Conservation (phyloP, 2,113 vertebrate species). For the Misgurnus mizolepis region DNA sequence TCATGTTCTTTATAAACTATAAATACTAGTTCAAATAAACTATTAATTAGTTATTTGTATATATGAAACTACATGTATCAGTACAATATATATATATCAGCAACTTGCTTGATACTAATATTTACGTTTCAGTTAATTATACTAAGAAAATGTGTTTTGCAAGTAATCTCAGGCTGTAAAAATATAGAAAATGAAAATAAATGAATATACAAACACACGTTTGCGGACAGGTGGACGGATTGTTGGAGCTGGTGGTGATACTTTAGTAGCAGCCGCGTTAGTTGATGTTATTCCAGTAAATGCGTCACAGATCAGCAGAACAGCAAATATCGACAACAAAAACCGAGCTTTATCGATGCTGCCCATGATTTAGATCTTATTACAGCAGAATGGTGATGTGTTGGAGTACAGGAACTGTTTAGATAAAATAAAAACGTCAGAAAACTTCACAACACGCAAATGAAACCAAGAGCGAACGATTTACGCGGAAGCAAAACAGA, state of each 20-base stretch:
- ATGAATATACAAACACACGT: conserved; percentile 1
- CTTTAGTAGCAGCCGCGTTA: background rate
- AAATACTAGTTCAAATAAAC: no score
- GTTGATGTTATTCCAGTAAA: background rate
- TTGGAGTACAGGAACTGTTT: background rate
- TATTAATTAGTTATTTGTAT: no score
- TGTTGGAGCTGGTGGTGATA: background rate
- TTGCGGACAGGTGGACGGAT: background rate
- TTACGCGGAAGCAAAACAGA: background rate
- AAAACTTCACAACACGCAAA: background rate
- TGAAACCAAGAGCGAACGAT: background rate
- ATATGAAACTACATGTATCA: no score
- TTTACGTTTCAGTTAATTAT: no score
- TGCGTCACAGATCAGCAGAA: background rate
- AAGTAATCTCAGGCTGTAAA: background rate
- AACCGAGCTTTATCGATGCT: background rate
- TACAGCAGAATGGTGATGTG: background rate
- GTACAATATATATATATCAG: no score
- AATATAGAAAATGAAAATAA: background rate
- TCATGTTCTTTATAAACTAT: no score
- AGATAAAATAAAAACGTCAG: background rate
- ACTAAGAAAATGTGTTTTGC: no score
- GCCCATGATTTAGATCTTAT: background rate
- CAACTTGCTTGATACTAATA: no score
- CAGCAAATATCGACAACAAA: background rate